These are phyloP conservation scores for Charadrius vociferus DNA, from an alignment of 2,113 vertebrate genomes.

Conservation along the genomic window DNA sequence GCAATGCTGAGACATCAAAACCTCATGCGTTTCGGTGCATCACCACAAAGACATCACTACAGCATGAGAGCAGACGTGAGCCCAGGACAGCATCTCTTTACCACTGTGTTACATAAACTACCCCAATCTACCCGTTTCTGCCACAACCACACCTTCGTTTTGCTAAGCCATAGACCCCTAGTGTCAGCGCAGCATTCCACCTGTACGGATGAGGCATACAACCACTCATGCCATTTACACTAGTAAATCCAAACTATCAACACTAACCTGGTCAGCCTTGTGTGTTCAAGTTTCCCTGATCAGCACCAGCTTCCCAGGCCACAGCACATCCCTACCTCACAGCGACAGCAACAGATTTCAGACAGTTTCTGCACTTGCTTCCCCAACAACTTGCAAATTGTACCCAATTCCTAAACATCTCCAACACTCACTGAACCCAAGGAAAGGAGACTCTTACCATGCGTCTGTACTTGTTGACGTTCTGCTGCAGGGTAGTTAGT, in stretches of 20 bases:
- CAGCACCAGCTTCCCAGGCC: neutral
- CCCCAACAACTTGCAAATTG: neutral
- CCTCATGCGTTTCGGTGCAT: neutral
- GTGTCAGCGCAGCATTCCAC: neutral
- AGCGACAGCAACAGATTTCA: neutral
- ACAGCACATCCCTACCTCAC: neutral
- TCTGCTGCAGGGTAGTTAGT: slow-evolving; percentile 86
- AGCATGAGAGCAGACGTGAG: neutral
- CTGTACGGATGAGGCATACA: rapidly evolving
- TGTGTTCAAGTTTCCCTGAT: neutral
- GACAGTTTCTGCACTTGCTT: neutral
- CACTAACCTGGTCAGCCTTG: neutral
- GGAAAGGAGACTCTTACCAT: slow-evolving; percentile 66
- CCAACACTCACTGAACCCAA: neutral
- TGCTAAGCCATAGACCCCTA: neutral
- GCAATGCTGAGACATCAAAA: neutral
- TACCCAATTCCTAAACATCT: neutral
- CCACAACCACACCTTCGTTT: neutral
- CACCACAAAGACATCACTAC: neutral
- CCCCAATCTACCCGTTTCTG: neutral
- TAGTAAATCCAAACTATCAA: neutral
- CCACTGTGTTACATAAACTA: neutral
- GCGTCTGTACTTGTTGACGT: slow-evolving; percentile 85
- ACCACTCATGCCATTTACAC: neutral
- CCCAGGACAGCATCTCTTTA: neutral